Evolutionary conservation across 2,797 vertebrate genomes (phyloP), one percentile per base, ranked within the genome.

Genomic region (Syngnathus rostellatus): DNA sequence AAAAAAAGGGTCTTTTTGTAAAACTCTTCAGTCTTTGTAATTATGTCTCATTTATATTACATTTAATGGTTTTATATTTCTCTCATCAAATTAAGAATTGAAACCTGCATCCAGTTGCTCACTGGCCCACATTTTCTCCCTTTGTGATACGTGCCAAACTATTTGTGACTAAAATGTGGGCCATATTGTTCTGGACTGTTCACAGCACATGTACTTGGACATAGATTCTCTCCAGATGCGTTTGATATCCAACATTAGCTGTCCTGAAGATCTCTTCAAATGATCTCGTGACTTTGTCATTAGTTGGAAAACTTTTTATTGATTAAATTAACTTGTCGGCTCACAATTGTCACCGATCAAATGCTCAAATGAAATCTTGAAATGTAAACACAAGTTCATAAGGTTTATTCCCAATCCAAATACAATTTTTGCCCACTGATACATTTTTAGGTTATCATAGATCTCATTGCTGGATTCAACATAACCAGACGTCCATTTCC

Each of bases 201-300:
- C 7, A 67, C 67, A 74, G 64, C 74, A 64, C 48, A 10, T 51
- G 46, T 64, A 63, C 46, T 57, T 19, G 12, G 63, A 68, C 70
- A 81, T 75, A 60, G 78, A 39, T 63, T 72, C 45, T 55, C 62
- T 77, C 78, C 82, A 86, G 81, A 82, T 87, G 81, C 68, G 79
- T 84, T 64, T 54, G 70, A 85, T 86, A 77, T 84, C 80, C 75
- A 58, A 58, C 25, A 17, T 58, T 38, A 38, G 37, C 37, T 40
- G 37, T 63, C 25, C 62, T 46, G 12, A 50, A 50, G 43, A 48
- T 19, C 21, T 63, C 31, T n/a, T 48, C 25, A 38, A 31, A 37
- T 63, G 62, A 19, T 48, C 23, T n/a, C 72, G 58, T 76, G 72
- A 87, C 25, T 75, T 58, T 75, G 69, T 87, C 77, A 81, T 77